Evolutionary conservation across 2,797 vertebrate species (phyloP), one percentile per base, ranked within the genome.

Genomic region (Parotocinclus haroldoi): DNA sequence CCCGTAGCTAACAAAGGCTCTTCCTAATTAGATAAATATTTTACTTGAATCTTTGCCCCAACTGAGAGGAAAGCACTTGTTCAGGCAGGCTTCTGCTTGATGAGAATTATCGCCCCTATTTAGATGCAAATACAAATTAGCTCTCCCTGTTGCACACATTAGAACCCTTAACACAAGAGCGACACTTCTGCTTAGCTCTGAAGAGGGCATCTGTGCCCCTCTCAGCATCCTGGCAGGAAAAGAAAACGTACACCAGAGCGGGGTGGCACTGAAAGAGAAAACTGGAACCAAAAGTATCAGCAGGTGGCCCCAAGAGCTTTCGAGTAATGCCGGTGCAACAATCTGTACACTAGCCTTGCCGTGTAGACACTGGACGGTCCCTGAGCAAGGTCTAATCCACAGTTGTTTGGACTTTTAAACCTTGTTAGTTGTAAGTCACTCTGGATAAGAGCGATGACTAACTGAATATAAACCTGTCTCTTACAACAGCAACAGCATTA

Each of bases 71-170:
- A 39, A 16, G 40, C n/a, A 50, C 64, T 71, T 58, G 16, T 61
- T 58, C 63, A 46, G 53, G 45, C 53, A 57, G 39, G 38, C 57
- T 63, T 53, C 63, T 7, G 63, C 73, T 73, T 72, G 67, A 73
- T 72, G 64, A 75, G 63, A 60, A 69, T 75, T 60, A 70, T 62
- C 59, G 7, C 56, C 49, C 50, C 63, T 65, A 76, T 77, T 74
- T 76, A 77, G 62, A 81, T 81, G 77, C 71, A 77, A 79, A 77
- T 72, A 74, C 68, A 73, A 65, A 79, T 69, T 72, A 78, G 77
- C 71, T 63, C 72, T 73, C 59, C 65, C 76, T 64, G 68, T 40
- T 14, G 73, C 37, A 59, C 66, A 66, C 73, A 78, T 78, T 76
- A 77, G 52, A 66, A 71, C 59, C 53, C 71, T 72, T 49, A 74